Evolutionary conservation across 2,797 vertebrate genomes (phyloP).

Genomic region (Staurois parvus): DNA sequence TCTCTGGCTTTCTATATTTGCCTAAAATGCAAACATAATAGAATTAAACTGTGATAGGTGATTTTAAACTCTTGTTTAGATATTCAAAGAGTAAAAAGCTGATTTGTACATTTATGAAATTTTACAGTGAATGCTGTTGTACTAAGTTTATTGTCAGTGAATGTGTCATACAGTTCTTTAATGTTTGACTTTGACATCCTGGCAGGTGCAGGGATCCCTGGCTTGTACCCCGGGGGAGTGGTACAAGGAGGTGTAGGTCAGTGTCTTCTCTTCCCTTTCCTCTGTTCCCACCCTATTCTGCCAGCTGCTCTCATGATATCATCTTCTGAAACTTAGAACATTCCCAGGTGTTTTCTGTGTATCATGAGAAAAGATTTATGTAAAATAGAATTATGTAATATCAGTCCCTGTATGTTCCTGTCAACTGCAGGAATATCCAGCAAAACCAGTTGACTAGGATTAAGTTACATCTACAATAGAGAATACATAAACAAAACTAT

Average conservation of each 20-base stretch:
- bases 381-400: neutral
- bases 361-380: neutral
- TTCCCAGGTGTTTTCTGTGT: neutral
- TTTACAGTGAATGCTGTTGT: neutral
- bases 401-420: neutral
- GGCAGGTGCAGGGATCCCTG: slow-evolving; percentile 45
- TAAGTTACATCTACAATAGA: too few relatives aligned
- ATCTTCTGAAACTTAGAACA: neutral
- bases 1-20: neutral
- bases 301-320: slow-evolving; percentile 9
- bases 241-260: slow-evolving; percentile 42
- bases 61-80: too few relatives aligned
- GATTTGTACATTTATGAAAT: neutral
- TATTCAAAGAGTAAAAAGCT: too few relatives aligned
- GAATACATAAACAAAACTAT: too few relatives aligned
- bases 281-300: slow-evolving; percentile 8
- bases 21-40: neutral
- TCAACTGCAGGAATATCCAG: too few relatives aligned
- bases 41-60: too few relatives aligned
- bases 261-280: slow-evolving; percentile 26
- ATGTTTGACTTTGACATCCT: slow-evolving; percentile 6
- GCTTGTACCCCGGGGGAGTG: slow-evolving; percentile 43
- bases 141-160: too few relatives aligned
- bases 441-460: too few relatives aligned
- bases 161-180: neutral